Base-by-base conservation (phyloP, 2,888 invertebrate species). In the Pterostichus niger region DNA sequence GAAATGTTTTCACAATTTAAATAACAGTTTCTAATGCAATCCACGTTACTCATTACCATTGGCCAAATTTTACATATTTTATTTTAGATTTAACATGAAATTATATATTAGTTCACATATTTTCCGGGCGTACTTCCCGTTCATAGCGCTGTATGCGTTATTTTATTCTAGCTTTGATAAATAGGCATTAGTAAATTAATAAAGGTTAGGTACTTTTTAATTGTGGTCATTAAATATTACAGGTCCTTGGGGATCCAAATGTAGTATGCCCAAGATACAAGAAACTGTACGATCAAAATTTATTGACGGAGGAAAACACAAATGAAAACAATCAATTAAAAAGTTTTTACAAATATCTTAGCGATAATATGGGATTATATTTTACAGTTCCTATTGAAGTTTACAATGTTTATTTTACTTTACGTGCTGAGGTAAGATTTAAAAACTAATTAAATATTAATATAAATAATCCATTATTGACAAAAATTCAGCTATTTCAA, bases 351-450 rank as follows among this genome's bases (percentile, higher is more conserved):
- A 54, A 73, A 6, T 82, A 82, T 31, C 15, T 82, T 1, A 61
- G 49, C 17, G 4, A 82, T 13, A n/a, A 76, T 75, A 82, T 61
- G 40, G 82, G 82, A 33, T 31, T 82, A 7, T 76, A 82, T 82
- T 44, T 61, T 13, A 75, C 75, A 54, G 15, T 11, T 17, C 75
- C 75, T 15, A 61, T 61, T 31, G 61, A 82, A 7, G 44, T 82
- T 31, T 82, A 82, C 13, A 82, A 75, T 61, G 15, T 82, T n/a
- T 82, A 61, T 49, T 82, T 82, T 17, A 82, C 82, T 15, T 61
- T 82, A 49, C 24, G 46, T 10, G 75, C 82, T 11, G 82, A 82
- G 64, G 82, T 82, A 76, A 71, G 54, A 68, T 17, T n/a, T 10
- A 13, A 56, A 56, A 56, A 13, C n/a, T 40, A 40, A 40, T 40